These are phyloP conservation scores for Channa maculata DNA, from an alignment of 2,113 vertebrate species.

Conservation along the genomic window DNA sequence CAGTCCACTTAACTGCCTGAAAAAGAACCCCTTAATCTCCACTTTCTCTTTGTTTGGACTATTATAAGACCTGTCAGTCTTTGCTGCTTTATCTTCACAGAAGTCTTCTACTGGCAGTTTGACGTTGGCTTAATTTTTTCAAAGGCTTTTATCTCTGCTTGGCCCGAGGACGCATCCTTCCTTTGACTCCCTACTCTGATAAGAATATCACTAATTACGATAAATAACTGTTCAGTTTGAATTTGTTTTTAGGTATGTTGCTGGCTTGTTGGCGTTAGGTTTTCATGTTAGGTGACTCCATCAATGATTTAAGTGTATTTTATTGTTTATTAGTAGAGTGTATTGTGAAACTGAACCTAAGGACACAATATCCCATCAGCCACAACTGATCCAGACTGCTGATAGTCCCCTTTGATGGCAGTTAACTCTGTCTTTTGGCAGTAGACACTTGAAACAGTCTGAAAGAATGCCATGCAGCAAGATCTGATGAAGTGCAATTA, in stretches of 20 bases:
- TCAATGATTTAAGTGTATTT: background rate
- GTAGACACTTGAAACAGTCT: slow-evolving; percentile 58
- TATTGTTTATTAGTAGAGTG: slow-evolving; percentile 36
- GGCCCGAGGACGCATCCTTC: slow-evolving; percentile 70
- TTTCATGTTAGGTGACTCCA: slow-evolving; percentile 2
- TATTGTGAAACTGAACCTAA: slow-evolving; percentile 40
- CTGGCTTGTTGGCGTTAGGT: background rate
- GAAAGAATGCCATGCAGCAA: slow-evolving; percentile 70
- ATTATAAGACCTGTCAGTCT: slow-evolving; percentile 78
- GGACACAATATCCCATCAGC: slow-evolving; percentile 39
- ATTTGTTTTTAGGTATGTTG: slow-evolving; percentile 16
- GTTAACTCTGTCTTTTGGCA: slow-evolving; percentile 54
- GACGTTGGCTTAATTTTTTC: slow-evolving; percentile 77
- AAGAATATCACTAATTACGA: slow-evolving; percentile 34
- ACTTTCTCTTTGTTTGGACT: slow-evolving; percentile 82
- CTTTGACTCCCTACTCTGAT: slow-evolving; percentile 46
- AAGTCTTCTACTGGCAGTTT: slow-evolving; percentile 75
- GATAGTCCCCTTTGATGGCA: slow-evolving; percentile 63
- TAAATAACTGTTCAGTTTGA: slow-evolving; percentile 23
- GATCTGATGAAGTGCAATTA: slow-evolving; percentile 73
- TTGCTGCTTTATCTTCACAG: slow-evolving; percentile 74
- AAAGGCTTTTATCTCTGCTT: slow-evolving; percentile 73
- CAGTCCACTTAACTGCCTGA: slow-evolving; percentile 77
- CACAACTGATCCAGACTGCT: slow-evolving; percentile 34
- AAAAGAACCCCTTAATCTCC: slow-evolving; percentile 80